These are phyloP conservation scores for Chymomyza fuscimana DNA, from an alignment of 2,888 invertebrate species.

Conservation along the genomic window DNA sequence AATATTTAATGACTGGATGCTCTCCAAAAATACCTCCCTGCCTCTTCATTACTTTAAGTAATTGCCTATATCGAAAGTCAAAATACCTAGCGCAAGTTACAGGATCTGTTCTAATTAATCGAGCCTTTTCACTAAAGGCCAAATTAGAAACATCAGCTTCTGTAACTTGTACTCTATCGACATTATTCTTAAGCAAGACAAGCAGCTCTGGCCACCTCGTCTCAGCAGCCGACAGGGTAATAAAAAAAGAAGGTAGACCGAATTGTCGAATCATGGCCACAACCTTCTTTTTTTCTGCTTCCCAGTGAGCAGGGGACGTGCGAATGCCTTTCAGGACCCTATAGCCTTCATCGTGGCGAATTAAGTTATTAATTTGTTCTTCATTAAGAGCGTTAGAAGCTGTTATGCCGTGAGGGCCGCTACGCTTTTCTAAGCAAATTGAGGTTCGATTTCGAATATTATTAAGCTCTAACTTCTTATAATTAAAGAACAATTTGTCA, in stretches of 20 bases:
- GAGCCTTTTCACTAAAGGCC: too few relatives aligned
- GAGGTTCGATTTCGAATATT: slow-evolving; percentile 11
- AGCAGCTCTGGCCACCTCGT: slow-evolving; percentile 10
- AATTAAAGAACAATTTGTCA: slow-evolving; percentile 28
- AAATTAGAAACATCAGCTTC: slow-evolving; percentile 3
- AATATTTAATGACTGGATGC: neutral
- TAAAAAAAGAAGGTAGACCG: slow-evolving; percentile 27
- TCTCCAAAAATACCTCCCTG: slow-evolving; percentile 8
- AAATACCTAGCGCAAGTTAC: neutral
- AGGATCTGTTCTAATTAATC: too few relatives aligned
- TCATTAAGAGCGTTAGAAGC: neutral
- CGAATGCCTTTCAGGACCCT: too few relatives aligned
- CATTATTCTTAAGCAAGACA: neutral
- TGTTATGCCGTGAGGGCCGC: neutral
- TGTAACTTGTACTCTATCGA: neutral
- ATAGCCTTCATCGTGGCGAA: too few relatives aligned
- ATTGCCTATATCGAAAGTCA: neutral
- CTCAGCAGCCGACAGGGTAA: slow-evolving; percentile 24
- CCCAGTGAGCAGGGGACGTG: too few relatives aligned
- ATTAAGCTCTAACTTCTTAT: neutral
- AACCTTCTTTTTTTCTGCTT: neutral
- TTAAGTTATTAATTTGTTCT: too few relatives aligned
- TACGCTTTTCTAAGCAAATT: slow-evolving; percentile 14
- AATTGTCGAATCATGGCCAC: slow-evolving; percentile 25
- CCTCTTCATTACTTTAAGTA: slow-evolving; percentile 5